Base-by-base conservation (phyloP, 2,888 invertebrate species). In the Sceliomorpha sp. region DNA sequence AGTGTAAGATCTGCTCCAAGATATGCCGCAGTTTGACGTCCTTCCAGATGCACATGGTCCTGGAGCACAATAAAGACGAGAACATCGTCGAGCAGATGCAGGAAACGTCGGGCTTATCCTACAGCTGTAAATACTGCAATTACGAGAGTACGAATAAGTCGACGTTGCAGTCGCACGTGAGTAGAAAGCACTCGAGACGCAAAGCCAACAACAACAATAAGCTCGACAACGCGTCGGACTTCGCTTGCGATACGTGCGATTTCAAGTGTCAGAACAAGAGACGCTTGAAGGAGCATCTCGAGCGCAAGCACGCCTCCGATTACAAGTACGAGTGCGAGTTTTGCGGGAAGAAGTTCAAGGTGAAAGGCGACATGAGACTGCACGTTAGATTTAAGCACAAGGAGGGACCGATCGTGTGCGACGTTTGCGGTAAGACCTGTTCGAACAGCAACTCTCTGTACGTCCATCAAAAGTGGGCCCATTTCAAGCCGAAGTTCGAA, bases 391-490 rank as follows among this genome's bases (percentile, higher is more conserved):
- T 84, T 58, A 82, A 80, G n/a, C 85, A 85, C 53, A 75, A 79
- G 3, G 84, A 85, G n/a, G 76, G 76, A 0, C 78, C 86, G 2
- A 79, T 81, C 0, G 79, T 83, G 0, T 86, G 85, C 53, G 83
- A 86, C 40, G 82, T 86, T 0, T 86, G 86, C 44, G 85, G 83
- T 1, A 86, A 83, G 10, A 82, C 81, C 1, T 86, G 85, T 45
- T 73, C 81, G 1, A 86, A 85, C 48, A 83, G 82, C 29, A 85
- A 85, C 31, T 77, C 84, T 0, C 68, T 85, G 0, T 84, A 85
- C 44, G 79, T 82, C 1, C 86, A 86, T 12, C 85, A 84, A 17
- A 86, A 85, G 39, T 84, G 81, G 70, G 81, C 82, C 0, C 86
- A 86, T 8, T 84, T 82, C 39, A 84, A 84, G 47, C 79, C 82